Base-by-base conservation (phyloP, 92 coral and sea anemone species). In the Metridium senile region DNA sequence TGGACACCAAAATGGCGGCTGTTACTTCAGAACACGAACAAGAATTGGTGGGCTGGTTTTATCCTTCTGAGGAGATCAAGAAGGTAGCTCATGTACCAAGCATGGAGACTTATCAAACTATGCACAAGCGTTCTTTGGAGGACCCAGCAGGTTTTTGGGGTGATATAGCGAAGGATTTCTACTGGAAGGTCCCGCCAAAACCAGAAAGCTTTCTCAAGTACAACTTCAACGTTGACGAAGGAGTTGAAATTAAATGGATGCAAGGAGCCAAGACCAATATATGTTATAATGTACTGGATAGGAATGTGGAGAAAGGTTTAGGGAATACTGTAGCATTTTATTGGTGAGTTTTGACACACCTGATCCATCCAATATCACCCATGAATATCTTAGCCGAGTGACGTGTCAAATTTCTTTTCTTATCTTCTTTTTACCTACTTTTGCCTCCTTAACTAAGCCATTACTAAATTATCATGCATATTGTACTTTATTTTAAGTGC, bases 111-210 rank as follows among this genome's bases (percentile, higher is more conserved):
- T 96, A 96, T 71, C 78, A 83, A n/a, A 85, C 88, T 68, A 75
- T 87, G 93, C 88, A 96, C 75, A 79, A 89, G 26, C 85, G 81
- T 68, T 92, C 97, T 34, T 68, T 96, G 33, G 90, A 92, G 34
- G 84, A 96, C 62, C 99, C 99, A n/a, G 99, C 85, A 20, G 93
- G 74, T 51, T 96, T 96, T 67, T 96, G 99, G 99, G 84, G 89
- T 45, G 96, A 96, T 22, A 77, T 89, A 30, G 97, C 99, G 1
- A 81, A 75, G 33, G 90, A 96, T 6, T 96, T 92, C 79, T 68
- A 82, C 82, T 96, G 99, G 99, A 81, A 92, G 39, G 80, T 84
- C 79, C 90, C 93, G 86, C 96, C 97, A 72, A 82, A 54, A 47
- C 79, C 82, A 53, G 91, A 90, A 28, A 70, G 76, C 17, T 92